A percentile compares a stretch with the other conserved stretches of the same genome.
These are phyloP conservation scores for Xiphophorus birchmanni DNA, from an alignment of 2,797 vertebrate species.

Conservation along the genomic window DNA sequence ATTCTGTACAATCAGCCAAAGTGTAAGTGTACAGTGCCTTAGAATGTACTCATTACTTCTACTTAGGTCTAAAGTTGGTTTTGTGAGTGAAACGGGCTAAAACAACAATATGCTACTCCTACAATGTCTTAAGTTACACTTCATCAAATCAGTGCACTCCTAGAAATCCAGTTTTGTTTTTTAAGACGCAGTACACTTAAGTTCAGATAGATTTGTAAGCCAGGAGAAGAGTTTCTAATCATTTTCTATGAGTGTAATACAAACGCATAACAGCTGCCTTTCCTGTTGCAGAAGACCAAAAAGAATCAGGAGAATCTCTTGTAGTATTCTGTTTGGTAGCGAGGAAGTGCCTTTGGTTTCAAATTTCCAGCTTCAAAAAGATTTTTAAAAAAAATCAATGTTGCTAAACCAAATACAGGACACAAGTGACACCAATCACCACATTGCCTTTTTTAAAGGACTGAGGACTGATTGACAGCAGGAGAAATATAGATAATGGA, in stretches of 20 bases:
- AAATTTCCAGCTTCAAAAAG: constrained; percentile 92
- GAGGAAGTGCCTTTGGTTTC: constrained; percentile 97
- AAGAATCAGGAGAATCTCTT: constrained; percentile 72
- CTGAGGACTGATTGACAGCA: constrained; percentile 75
- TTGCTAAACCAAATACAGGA: constrained; percentile 92
- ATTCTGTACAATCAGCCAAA: constrained; percentile 96
- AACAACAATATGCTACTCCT: constrained; percentile 46
- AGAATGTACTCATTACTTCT: constrained; percentile 76
- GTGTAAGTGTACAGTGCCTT: constrained; percentile 99
- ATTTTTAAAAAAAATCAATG: constrained; percentile 73
- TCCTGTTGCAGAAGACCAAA: constrained; percentile 80
- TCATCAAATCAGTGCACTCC: constrained; percentile 60
- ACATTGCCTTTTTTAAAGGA: constrained; percentile 93
- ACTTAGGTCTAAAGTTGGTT: constrained; percentile 42
- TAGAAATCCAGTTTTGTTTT: constrained; percentile 34
- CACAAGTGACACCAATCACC: constrained; percentile 90
- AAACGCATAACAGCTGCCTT: constrained; percentile 75
- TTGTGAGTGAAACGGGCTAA: constrained; percentile 42
- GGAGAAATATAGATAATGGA: constrained; percentile 57
- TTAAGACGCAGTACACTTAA: constrained; percentile 31
- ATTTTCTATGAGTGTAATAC: constrained; percentile 46
- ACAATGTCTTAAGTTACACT: constrained; percentile 46
- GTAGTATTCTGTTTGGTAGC: constrained; percentile 91
- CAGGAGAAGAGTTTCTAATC: constrained; percentile 22
- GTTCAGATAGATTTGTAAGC: constrained; percentile 22